Evolutionary conservation across 2,797 vertebrate genomes (phyloP), one percentile per base, ranked within the genome.

Genomic region (Morelia viridis): DNA sequence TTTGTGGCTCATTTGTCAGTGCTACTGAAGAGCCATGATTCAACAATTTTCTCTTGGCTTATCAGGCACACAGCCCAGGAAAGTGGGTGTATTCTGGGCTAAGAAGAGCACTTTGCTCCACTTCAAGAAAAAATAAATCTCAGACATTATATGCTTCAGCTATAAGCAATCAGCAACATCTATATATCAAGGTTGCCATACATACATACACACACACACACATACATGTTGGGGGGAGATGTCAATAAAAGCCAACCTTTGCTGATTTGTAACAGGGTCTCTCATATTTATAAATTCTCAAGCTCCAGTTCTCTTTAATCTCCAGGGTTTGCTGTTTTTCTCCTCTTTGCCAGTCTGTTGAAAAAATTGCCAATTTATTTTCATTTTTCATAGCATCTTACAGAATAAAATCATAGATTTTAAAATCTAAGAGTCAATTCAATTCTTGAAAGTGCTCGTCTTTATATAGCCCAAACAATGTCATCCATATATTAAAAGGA

Each of bases 11-110:
- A 91, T 91, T 93, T 94, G 90, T 92, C 93, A 83, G 85, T 94
- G 91, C 95, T 89, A 94, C 93, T 94, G 94, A 94, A 89, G 87
- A 46, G 22, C 64, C 68, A 60, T 96, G 95, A 97, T 93, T 96
- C 96, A 95, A 95, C 95, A 94, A 91, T 94, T 94, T 94, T 89
- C 92, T 95, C 60, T 92, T 89, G 91, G 92, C 57, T 89, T 94
- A 95, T 92, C 91, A 85, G 91, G 50, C 57, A 13, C 5, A 62
- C 53, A 4, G 1, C 90, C 62, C 88, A 91, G 92, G 88, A 93
- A 68, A 22, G 60, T 91, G 22, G 92, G 93, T 89, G 95, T 90
- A 68, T 84, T 96, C 96, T 94, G 95, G 93, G 86, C 87, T 41
- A 24, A 0, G 24, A 68, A 61, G 65, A 94, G 87, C 8, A 92